Percentiles rank a stretch among this genome's conserved stretches.
These are phyloP conservation scores for Leptobrachium leishanense DNA, from an alignment of 2,113 vertebrate genomes.

Conservation along the genomic window DNA sequence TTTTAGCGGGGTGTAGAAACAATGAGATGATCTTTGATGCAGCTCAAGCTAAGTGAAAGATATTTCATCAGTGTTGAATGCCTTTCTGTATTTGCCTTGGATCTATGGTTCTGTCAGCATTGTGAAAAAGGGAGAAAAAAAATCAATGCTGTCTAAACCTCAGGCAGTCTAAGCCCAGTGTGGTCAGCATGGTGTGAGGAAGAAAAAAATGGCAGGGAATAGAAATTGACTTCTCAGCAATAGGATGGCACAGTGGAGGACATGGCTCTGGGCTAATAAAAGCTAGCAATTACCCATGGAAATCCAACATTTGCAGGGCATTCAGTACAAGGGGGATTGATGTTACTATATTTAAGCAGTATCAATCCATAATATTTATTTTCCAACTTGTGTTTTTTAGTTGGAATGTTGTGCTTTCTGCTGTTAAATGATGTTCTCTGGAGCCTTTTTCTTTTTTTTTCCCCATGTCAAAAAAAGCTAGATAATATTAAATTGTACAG, in stretches of 20 bases:
- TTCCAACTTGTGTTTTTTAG: not conserved
- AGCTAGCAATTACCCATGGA: slow-evolving; percentile 79
- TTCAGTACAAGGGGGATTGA: slow-evolving; percentile 68
- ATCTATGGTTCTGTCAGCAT: slow-evolving; percentile 98
- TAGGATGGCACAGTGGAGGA: slow-evolving; percentile 74
- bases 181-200: slow-evolving; percentile 78
- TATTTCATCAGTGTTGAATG: slow-evolving; percentile 92
- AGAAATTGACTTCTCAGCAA: slow-evolving; percentile 79
- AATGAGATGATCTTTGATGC: slow-evolving; percentile 84
- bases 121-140: slow-evolving; percentile 74
- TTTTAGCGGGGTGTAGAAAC: slow-evolving; percentile 68
- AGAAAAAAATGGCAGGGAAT: slow-evolving; percentile 81
- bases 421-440: too few species aligned
- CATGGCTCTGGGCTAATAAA: slow-evolving; percentile 78
- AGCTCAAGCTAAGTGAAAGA: slow-evolving; percentile 85
- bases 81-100: slow-evolving; percentile 98
- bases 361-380: slow-evolving; percentile 39
- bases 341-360: slow-evolving; percentile 70
- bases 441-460: too few species aligned
- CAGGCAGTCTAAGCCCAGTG: slow-evolving; percentile 77
- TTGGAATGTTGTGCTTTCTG: not conserved
- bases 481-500: too few species aligned
- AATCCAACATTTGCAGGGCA: slow-evolving; percentile 73
- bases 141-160: slow-evolving; percentile 89
- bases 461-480: too few species aligned